Evolutionary conservation across 2,797 vertebrate genomes (phyloP), one percentile per base, ranked within the genome.

Genomic region (Spinus olivaceus): DNA sequence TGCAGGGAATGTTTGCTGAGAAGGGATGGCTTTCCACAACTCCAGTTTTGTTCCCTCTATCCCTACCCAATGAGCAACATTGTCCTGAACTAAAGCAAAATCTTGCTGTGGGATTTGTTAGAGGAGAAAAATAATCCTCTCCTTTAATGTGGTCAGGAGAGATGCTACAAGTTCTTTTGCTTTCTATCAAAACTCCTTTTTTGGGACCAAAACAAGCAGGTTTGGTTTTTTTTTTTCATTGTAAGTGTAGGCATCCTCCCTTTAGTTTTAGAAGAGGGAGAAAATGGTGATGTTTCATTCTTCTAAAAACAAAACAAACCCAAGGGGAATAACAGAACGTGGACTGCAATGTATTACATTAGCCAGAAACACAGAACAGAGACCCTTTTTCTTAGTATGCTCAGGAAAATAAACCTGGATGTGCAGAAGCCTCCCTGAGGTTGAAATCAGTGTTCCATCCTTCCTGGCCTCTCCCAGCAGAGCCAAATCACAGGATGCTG

Each of bases 301-400:
- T 63, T 64, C 24, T 10, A 22, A 49, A 73, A 70, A 8, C 11
- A n/a, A 71, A 56, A 3, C 6, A 30, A 60, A 64, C 6, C 10
- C 42, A 47, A 41, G 19, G 24, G 46, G 10, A 44, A 32, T 18
- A 35, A 28, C 12, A 76, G 60, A 78, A 81, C 2, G 1, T 67
- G n/a, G 22, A 50, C 20, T 50, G 47, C 14, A 27, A 19, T 7
- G 19, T 1, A 0, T 3, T 19, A 3, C 18, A 56, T 21, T 3
- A n/a, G 24, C 8, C 47, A 66, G 24, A 53, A 81, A 33, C 27
- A 35, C 0, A 49, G 35, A 47, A n/a, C 27, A 74, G 3, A 42
- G 27, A 35, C 25, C 2, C 10, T n/a, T 66, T 64, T 42, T 4
- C 25, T 56, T 6, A 4, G 6, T 8, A 11, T 82, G 82, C 70